Conservation (phyloP, 2,797 vertebrate species). For the Astyanax mexicanus region DNA sequence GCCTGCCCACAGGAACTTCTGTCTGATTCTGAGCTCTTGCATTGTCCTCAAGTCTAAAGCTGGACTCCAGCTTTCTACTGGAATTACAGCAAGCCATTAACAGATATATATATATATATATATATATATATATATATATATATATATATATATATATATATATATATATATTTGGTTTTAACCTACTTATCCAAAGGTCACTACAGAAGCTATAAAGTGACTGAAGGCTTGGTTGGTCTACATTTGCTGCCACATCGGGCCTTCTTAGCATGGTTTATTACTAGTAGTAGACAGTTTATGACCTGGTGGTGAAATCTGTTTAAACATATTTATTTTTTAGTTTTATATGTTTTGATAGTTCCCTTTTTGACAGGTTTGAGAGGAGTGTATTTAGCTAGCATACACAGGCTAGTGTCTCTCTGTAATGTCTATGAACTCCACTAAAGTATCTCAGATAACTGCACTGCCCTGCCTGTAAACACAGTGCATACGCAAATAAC, state of each 20-base stretch:
- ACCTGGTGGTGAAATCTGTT: not conserved
- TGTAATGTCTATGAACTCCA: not conserved
- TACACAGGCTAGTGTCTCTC: too few species aligned
- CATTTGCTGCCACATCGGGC: not conserved
- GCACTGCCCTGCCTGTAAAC: too few species aligned
- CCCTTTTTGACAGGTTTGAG: too few species aligned
- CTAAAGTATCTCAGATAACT: too few species aligned
- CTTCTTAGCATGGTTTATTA: not conserved
- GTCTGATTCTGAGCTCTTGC: not conserved
- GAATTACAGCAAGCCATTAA: not conserved
- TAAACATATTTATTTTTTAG: too few species aligned
- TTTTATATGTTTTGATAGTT: too few species aligned
- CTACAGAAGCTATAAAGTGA: not conserved
- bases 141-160: too few species aligned
- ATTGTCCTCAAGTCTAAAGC: not conserved
- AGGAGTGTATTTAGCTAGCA: too few species aligned
- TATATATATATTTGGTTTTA: too few species aligned
- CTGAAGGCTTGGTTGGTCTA: not conserved
- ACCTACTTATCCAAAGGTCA: not conserved
- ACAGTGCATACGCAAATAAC: too few species aligned
- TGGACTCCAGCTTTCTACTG: not conserved
- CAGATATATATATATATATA: not conserved
- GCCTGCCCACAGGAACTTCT: not conserved
- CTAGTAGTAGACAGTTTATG: not conserved
- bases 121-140: too few species aligned